These are phyloP conservation scores for Brachyrhaphis roseni DNA, from an alignment of 2,797 vertebrate genomes.

Conservation along the genomic window DNA sequence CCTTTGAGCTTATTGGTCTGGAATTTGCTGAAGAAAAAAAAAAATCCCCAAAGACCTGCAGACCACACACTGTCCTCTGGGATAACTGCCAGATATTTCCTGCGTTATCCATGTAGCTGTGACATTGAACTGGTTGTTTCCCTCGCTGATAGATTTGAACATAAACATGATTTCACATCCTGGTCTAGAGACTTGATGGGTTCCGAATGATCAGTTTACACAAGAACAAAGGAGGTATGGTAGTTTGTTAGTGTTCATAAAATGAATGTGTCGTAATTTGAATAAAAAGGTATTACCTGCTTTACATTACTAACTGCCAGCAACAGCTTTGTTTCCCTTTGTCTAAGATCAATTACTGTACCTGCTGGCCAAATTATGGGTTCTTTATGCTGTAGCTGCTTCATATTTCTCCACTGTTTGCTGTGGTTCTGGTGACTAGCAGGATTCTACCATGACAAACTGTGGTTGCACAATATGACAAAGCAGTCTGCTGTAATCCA, in stretches of 20 bases:
- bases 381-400: slow-evolving; percentile 16
- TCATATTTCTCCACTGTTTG: slow-evolving; percentile 15
- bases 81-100: not conserved
- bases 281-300: slow-evolving; percentile 3
- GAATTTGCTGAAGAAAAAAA: not conserved
- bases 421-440: slow-evolving; percentile 25
- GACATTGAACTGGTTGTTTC: not conserved
- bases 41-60: slow-evolving; percentile 1
- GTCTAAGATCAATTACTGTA: slow-evolving; percentile 26
- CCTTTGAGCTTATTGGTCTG: not conserved
- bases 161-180: not conserved
- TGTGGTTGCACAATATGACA: slow-evolving; percentile 25
- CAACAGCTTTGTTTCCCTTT: slow-evolving; percentile 1
- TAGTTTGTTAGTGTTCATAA: slow-evolving; percentile 16
- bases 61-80: slow-evolving; percentile 6
- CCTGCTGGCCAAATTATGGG: slow-evolving; percentile 18
- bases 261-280: not conserved
- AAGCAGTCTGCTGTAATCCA: slow-evolving; percentile 41
- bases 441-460: slow-evolving; percentile 27
- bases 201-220: not conserved
- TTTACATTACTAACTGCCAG: slow-evolving; percentile 10
- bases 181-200: not conserved
- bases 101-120: slow-evolving; percentile 4
- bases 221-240: not conserved
- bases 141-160: not conserved